A percentile compares a stretch with the other conserved stretches of the same genome.
phyloP scores from a whole-genome alignment of 1,140 invertebrate species.

The Phocides pigmalion region DNA sequence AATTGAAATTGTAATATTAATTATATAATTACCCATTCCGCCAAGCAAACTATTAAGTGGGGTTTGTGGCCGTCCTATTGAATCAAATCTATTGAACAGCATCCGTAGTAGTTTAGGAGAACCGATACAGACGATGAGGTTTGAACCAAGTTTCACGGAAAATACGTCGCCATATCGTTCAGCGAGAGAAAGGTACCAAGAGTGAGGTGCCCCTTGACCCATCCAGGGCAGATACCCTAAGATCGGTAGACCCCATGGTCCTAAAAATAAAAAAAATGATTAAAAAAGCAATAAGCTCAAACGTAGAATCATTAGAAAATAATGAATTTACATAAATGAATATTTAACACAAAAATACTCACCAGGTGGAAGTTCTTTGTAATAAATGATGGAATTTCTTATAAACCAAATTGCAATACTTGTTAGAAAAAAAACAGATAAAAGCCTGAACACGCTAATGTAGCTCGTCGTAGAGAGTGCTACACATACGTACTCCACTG shows the following conservation, averaged over 20 bases:
- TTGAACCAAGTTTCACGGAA: conserved; percentile 44
- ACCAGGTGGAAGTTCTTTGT: conserved; percentile 46
- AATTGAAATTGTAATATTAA: background rate
- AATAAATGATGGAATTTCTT: conserved; percentile 34
- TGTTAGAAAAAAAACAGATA: conserved; percentile 8
- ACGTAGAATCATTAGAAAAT: background rate
- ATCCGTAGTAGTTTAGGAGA: conserved; percentile 42
- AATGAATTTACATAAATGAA: background rate
- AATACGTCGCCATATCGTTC: conserved; percentile 45
- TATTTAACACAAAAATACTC: conserved; percentile 27
- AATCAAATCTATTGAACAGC: conserved; percentile 45
- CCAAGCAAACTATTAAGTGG: conserved; percentile 45
- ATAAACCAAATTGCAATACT: conserved; percentile 28
- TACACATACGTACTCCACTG: background rate
- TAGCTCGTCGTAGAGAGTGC: background rate
- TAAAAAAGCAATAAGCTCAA: background rate
- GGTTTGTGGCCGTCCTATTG: conserved; percentile 44
- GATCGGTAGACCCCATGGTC: conserved; percentile 51
- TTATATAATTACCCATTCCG: conserved; percentile 43
- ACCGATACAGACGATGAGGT: conserved; percentile 45
- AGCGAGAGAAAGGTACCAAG: conserved; percentile 36
- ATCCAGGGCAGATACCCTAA: conserved; percentile 48
- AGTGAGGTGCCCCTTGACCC: conserved; percentile 39
- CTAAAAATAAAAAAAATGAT: conserved; percentile 34
- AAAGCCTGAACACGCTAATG: conserved; percentile 5